A percentile compares a stretch with the other conserved stretches of the same genome.
Conservation (phyloP, 2,888 invertebrate species). For the Mythimna pallens region DNA sequence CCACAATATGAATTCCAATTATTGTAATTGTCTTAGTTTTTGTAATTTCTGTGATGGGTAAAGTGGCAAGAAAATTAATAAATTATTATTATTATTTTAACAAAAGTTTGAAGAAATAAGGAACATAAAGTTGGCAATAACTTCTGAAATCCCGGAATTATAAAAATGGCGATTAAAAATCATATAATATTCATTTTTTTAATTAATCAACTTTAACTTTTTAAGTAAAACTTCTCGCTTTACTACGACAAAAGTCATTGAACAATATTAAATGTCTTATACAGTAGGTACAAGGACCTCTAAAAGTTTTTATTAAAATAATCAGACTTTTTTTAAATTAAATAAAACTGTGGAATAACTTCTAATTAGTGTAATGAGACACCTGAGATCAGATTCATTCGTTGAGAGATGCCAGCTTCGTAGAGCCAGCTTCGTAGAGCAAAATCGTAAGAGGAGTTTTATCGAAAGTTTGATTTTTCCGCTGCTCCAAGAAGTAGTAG, state of each 20-base stretch:
- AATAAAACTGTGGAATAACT: conserved; percentile 21
- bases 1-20: too few species aligned
- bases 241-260: conserved; percentile 1
- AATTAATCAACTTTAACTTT: conserved; percentile 4
- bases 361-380: conserved; percentile 32
- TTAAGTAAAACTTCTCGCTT: neutral
- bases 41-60: too few species aligned
- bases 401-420: neutral
- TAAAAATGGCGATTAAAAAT: neutral
- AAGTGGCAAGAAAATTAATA: too few species aligned
- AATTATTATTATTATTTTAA: too few species aligned
- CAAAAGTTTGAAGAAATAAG: too few species aligned
- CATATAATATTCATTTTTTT: neutral
- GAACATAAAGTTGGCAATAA: too few species aligned
- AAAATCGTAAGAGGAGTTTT: neutral
- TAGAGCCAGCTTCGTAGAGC: neutral
- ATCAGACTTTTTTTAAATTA: neutral
- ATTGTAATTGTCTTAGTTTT: too few species aligned
- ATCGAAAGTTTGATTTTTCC: too few species aligned
- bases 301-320: conserved; percentile 5
- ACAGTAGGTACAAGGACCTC: neutral
- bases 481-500: too few species aligned
- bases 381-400: conserved; percentile 40
- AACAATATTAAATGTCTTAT: conserved; percentile 1
- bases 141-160: too few species aligned